Percentiles rank a stretch among this genome's conserved stretches.
Evolutionary conservation across 1,140 invertebrate species (phyloP).

Genomic region (Ridgeia piscesae): DNA sequence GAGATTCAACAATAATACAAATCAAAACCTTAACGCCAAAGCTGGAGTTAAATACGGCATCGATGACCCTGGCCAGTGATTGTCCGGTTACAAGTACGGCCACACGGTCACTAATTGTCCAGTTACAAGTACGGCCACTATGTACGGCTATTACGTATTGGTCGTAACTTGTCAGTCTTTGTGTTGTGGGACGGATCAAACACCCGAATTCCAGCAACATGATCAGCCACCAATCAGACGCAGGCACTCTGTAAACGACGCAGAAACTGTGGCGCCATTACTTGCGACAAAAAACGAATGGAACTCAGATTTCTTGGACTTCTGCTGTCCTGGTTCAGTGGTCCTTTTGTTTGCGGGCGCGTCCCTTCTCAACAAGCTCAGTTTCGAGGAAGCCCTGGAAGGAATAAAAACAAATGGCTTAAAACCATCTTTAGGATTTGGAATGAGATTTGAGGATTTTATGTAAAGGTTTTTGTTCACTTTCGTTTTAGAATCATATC

Average conservation of each 20-base stretch:
- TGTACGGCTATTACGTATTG: neutral
- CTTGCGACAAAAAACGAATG: neutral
- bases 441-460: too few relatives aligned
- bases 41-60: neutral
- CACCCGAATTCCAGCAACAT: neutral
- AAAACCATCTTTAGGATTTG: neutral
- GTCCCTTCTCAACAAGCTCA: slow-evolving; percentile 3
- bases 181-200: neutral
- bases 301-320: neutral
- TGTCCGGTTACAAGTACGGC: too few relatives aligned
- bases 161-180: neutral
- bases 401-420: neutral
- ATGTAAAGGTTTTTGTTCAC: too few relatives aligned
- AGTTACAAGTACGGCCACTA: neutral
- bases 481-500: too few relatives aligned
- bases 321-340: neutral
- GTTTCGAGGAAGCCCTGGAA: slow-evolving; percentile 24
- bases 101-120: neutral
- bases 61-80: too few relatives aligned
- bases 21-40: neutral
- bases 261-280: neutral
- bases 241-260: neutral
- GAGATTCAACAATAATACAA: slow-evolving; percentile 2
- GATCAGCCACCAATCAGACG: neutral
- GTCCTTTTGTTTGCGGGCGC: slow-evolving; percentile 11